phyloP scores from a whole-genome alignment of 2,797 vertebrate genomes.

The Todus mexicanus region DNA sequence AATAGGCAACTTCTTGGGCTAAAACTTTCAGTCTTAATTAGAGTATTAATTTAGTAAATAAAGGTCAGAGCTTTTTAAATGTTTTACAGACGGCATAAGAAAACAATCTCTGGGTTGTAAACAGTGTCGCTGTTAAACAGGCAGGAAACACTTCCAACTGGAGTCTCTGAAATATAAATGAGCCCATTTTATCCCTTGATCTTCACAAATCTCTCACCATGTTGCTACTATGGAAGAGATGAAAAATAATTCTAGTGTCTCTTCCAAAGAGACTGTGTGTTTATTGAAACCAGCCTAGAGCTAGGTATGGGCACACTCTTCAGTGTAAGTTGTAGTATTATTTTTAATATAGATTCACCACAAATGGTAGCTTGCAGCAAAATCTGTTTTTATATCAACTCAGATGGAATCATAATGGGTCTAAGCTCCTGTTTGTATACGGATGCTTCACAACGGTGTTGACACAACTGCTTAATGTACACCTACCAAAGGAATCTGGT shows the following conservation, averaged over 20 bases:
- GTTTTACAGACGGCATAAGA: neutral
- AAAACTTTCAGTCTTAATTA: slow-evolving; percentile 4
- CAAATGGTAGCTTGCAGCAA: neutral
- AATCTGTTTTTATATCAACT: neutral
- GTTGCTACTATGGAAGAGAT: neutral
- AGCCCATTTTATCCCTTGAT: slow-evolving; percentile 20
- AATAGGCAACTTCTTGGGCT: neutral
- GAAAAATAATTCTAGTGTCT: neutral
- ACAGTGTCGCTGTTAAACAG: neutral
- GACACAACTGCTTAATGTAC: neutral
- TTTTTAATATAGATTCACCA: neutral
- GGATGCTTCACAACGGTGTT: neutral
- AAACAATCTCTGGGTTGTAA: neutral
- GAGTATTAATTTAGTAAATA: slow-evolving; percentile 27
- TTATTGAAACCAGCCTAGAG: neutral
- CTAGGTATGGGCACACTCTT: neutral
- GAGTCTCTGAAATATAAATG: slow-evolving; percentile 52
- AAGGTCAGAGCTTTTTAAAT: neutral
- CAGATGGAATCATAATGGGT: neutral
- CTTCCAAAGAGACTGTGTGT: neutral
- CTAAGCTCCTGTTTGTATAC: neutral
- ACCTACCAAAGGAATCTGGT: neutral
- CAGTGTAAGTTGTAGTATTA: neutral
- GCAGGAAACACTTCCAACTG: neutral
- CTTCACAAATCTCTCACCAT: slow-evolving; percentile 35